These are phyloP conservation scores for Uloborus diversus DNA, from an alignment of 1,140 invertebrate species.

Conservation along the genomic window DNA sequence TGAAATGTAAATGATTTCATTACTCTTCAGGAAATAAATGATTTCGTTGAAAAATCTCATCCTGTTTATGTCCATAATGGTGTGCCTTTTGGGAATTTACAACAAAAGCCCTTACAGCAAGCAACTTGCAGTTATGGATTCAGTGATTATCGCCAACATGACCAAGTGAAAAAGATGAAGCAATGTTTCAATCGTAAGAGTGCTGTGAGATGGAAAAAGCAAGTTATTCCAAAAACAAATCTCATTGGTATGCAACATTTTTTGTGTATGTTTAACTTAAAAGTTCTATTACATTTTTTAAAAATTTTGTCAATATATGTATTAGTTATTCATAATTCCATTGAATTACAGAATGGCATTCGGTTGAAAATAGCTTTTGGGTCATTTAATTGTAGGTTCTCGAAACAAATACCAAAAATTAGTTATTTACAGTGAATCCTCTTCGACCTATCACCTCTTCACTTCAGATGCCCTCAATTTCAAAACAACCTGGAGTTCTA, in stretches of 20 bases:
- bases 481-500: too few relatives aligned
- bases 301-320: background rate
- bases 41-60: slow-evolving; percentile 36
- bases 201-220: slow-evolving; percentile 13
- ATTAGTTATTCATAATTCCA: too few relatives aligned
- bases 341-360: too few relatives aligned
- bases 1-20: background rate
- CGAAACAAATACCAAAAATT: too few relatives aligned
- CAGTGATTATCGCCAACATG: slow-evolving; percentile 35
- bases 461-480: too few relatives aligned
- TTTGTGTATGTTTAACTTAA: background rate
- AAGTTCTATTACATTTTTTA: background rate
- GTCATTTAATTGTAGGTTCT: too few relatives aligned
- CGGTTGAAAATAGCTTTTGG: too few relatives aligned
- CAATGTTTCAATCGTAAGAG: background rate
- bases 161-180: slow-evolving; percentile 32
- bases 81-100: background rate
- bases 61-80: background rate
- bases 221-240: slow-evolving; percentile 9
- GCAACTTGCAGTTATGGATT: slow-evolving; percentile 34
- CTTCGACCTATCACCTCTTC: too few relatives aligned
- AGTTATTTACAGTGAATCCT: too few relatives aligned
- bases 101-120: background rate
- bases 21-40: slow-evolving; percentile 26
- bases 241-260: slow-evolving; percentile 6